Evolutionary conservation across 2,797 vertebrate genomes (phyloP), one percentile per base, ranked within the genome.

Genomic region (Pipistrellus kuhlii): DNA sequence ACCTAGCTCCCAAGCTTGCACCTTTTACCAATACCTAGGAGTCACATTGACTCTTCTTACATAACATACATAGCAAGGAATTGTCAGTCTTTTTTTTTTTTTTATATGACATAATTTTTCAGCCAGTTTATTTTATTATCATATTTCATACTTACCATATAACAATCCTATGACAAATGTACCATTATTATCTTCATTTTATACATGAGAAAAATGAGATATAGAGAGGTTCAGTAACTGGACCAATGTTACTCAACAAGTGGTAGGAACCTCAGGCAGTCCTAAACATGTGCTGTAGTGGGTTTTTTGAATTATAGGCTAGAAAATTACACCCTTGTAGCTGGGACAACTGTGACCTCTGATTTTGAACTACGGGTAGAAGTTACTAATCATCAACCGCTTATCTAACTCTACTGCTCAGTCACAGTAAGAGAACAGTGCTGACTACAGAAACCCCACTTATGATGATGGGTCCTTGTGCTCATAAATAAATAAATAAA

Each of bases 301-400:
- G 10, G 20, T n/a, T 41, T 91, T 91, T 59, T 75, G 20, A 77
- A 81, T 72, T 81, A 57, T 27, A 35, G 30, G 41, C 51, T 85
- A 64, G 62, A 82, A 72, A 92, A 66, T 38, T 15, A 30, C 7
- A 27, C 30, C 88, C 44, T 64, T 91, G 38, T 66, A 85, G 8
- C 38, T 30, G 41, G 41, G 25, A 38, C 53, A 69, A n/a, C 41
- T 17, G 12, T 71, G 27, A 72, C 2, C 5, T 78, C 51, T n/a
- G 59, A 86, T 76, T 94, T 88, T 92, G 88, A 51, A 71, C 44
- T 51, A 21, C 5, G n/a, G 41, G 21, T 72, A 82, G 23, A 87
- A 66, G 75, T 71, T 68, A 69, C 20, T 69, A 51, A 86, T 73
- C 35, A 77, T 59, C 25, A 35, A 3, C 64, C 6, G 3, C n/a